These are phyloP conservation scores for Patiria miniata DNA, from an alignment of 35 echinoderm and acorn worm species.

Conservation along the genomic window DNA sequence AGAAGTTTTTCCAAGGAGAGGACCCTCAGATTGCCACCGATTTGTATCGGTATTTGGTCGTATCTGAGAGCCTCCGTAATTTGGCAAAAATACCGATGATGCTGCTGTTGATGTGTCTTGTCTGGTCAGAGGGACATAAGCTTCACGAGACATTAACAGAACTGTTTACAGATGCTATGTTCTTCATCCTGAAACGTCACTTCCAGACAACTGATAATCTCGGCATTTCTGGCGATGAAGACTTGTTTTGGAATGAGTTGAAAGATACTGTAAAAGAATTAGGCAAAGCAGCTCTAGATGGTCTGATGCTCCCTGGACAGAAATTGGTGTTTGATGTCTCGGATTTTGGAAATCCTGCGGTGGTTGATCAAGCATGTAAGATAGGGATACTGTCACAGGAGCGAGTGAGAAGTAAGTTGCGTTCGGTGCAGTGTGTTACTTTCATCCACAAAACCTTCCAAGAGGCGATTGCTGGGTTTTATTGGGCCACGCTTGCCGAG, in stretches of 20 bases:
- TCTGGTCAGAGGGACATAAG: slow-evolving; percentile 12
- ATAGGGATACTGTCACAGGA: slow-evolving; percentile 14
- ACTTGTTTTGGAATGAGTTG: neutral
- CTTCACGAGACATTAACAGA: neutral
- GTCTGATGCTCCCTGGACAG: neutral
- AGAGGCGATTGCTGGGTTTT: slow-evolving; percentile 19
- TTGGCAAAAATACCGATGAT: slow-evolving; percentile 24
- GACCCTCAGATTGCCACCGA: neutral
- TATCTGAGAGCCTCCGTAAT: neutral
- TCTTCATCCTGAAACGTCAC: neutral
- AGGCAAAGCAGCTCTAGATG: slow-evolving; percentile 12
- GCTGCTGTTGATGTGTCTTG: neutral
- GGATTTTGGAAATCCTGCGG: neutral
- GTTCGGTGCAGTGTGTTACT: neutral
- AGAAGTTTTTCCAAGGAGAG: neutral
- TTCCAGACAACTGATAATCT: neutral
- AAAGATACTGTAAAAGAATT: neutral
- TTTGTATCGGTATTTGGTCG: neutral
- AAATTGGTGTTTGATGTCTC: neutral
- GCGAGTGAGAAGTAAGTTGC: neutral
- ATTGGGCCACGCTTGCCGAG: neutral
- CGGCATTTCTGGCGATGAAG: neutral
- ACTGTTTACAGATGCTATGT: neutral
- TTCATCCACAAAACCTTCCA: slow-evolving; percentile 38
- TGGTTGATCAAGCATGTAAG: neutral